Evolutionary conservation across 1,140 invertebrate species (phyloP).

Genomic region (Leucophenga varia): DNA sequence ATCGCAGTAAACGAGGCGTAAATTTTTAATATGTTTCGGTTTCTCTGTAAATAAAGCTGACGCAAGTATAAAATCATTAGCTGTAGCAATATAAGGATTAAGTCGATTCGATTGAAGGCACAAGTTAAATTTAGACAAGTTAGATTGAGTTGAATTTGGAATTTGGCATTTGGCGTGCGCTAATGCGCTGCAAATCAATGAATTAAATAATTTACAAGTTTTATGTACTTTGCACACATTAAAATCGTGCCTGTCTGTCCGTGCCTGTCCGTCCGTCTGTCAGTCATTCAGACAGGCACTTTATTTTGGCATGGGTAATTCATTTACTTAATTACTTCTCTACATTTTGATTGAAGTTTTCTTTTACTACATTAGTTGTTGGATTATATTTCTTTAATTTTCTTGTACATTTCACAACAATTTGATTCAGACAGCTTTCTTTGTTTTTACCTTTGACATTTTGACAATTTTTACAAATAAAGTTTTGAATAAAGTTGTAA

Average conservation of each 20-base stretch:
- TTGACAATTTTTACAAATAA: constrained; percentile 16
- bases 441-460: constrained; percentile 41
- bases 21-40: constrained; percentile 54
- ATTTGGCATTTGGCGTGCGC: constrained; percentile 3
- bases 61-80: constrained; percentile 22
- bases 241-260: too few relatives aligned
- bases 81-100: too few relatives aligned
- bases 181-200: constrained; percentile 32
- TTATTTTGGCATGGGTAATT: constrained; percentile 7
- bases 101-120: too few relatives aligned
- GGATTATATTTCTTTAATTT: too few relatives aligned
- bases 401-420: too few relatives aligned
- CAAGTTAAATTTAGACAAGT: too few relatives aligned
- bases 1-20: constrained; percentile 52
- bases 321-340: constrained; percentile 35
- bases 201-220: constrained; percentile 31
- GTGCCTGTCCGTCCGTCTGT: too few relatives aligned
- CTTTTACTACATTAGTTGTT: constrained; percentile 27
- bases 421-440: background rate
- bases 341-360: constrained; percentile 17
- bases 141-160: background rate
- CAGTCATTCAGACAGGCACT: background rate
- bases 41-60: constrained; percentile 51
- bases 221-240: too few relatives aligned
- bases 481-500: background rate